Percentiles rank a stretch among this genome's conserved stretches.
Evolutionary conservation across 2,797 vertebrate genomes (phyloP).

Genomic region (Luscinia luscinia): DNA sequence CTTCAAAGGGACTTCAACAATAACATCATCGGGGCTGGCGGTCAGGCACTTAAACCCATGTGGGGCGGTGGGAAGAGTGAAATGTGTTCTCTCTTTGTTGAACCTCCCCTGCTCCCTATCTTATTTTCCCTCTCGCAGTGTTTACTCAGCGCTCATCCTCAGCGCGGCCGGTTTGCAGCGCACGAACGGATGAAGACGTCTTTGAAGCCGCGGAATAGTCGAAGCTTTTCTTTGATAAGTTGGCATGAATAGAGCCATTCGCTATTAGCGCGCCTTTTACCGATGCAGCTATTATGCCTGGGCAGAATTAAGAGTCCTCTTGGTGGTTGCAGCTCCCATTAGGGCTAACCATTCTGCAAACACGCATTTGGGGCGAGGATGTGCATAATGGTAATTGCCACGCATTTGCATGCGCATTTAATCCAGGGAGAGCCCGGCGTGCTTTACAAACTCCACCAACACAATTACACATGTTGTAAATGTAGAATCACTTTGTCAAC

Average conservation of each 20-base stretch:
- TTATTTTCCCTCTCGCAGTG: constrained; percentile 22
- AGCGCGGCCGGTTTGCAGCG: not conserved
- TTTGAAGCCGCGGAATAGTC: constrained; percentile 33
- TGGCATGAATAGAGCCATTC: constrained; percentile 24
- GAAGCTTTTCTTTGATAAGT: constrained; percentile 22
- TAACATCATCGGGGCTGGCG: not conserved
- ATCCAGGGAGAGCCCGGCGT: not conserved
- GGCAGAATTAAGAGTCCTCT: not conserved
- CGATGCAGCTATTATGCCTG: not conserved
- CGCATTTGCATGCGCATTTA: not conserved
- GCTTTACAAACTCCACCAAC: not conserved
- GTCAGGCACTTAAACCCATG: constrained; percentile 55
- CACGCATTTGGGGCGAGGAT: not conserved
- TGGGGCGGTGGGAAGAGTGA: not conserved
- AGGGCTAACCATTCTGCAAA: not conserved
- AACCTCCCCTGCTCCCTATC: constrained; percentile 18
- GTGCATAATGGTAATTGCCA: not conserved
- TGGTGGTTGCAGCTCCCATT: not conserved
- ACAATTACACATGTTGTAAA: constrained; percentile 31
- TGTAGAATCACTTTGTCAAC: constrained; percentile 51
- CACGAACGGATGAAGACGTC: not conserved
- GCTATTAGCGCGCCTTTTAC: not conserved
- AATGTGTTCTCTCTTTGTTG: constrained; percentile 50
- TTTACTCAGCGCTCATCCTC: constrained; percentile 31
- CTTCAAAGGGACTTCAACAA: constrained; percentile 55